Conservation (phyloP, 2,113 vertebrate genomes). For the Corvus moneduloides region DNA sequence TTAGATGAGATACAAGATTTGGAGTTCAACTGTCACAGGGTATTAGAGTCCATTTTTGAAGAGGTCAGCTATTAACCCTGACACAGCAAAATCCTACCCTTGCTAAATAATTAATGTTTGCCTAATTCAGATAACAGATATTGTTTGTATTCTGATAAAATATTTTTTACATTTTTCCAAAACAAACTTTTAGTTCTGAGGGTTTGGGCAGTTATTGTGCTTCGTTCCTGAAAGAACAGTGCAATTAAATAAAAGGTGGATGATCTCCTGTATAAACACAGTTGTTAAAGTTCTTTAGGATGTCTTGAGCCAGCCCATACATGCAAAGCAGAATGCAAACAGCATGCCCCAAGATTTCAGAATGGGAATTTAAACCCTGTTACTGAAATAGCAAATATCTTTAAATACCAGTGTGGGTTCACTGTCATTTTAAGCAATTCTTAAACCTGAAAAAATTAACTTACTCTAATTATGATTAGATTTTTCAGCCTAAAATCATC, state of each 20-base stretch:
- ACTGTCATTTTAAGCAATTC: neutral
- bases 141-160: neutral
- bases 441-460: conserved; percentile 10
- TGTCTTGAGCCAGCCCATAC: neutral
- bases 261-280: neutral
- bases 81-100: neutral
- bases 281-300: neutral
- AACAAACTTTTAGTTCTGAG: neutral
- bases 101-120: neutral
- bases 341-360: neutral
- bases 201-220: neutral
- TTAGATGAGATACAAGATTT: neutral
- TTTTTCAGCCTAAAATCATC: conserved; percentile 38
- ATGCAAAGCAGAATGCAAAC: neutral
- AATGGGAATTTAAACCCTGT: neutral
- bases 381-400: neutral
- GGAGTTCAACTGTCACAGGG: neutral
- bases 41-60: neutral
- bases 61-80: neutral
- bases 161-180: neutral
- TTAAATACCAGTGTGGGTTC: neutral
- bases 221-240: neutral
- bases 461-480: neutral
- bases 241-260: neutral
- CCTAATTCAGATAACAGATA: neutral